Evolutionary conservation across 2,888 invertebrate genomes (phyloP).

Genomic region (Tortrix viridana): DNA sequence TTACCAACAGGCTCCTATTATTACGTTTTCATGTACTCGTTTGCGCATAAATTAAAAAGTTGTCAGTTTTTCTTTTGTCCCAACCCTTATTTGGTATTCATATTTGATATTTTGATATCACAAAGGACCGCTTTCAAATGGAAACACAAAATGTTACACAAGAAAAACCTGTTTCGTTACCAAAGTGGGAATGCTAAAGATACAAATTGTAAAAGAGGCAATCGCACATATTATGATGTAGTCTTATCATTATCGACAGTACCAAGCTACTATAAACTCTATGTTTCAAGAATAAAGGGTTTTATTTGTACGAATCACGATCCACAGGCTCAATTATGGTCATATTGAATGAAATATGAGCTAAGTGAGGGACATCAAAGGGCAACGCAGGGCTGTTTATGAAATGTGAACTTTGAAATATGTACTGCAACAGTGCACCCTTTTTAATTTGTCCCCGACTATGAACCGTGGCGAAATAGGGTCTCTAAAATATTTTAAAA

Average conservation of each 20-base stretch:
- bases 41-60: conserved; percentile 82
- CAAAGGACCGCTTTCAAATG: conserved; percentile 79
- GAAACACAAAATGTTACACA: conserved; percentile 74
- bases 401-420: conserved; percentile 81
- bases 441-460: conserved; percentile 82
- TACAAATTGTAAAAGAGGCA: conserved; percentile 84
- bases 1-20: conserved; percentile 83
- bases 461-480: conserved; percentile 74
- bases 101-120: conserved; percentile 82
- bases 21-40: conserved; percentile 83
- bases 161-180: conserved; percentile 80
- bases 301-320: conserved; percentile 62
- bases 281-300: conserved; percentile 59
- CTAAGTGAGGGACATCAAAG: conserved; percentile 83
- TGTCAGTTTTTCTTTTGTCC: conserved; percentile 82
- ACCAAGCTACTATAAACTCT: conserved; percentile 66
- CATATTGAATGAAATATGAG: conserved; percentile 83
- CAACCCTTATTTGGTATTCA: conserved; percentile 84
- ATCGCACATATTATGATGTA: conserved; percentile 72
- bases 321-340: conserved; percentile 79
- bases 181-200: conserved; percentile 74
- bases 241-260: conserved; percentile 58
- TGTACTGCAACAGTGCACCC: conserved; percentile 75
- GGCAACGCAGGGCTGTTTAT: conserved; percentile 77
- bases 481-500: conserved; percentile 57